phyloP scores from a whole-genome alignment of 1,140 invertebrate genomes.

The Drosophila nannoptera region DNA sequence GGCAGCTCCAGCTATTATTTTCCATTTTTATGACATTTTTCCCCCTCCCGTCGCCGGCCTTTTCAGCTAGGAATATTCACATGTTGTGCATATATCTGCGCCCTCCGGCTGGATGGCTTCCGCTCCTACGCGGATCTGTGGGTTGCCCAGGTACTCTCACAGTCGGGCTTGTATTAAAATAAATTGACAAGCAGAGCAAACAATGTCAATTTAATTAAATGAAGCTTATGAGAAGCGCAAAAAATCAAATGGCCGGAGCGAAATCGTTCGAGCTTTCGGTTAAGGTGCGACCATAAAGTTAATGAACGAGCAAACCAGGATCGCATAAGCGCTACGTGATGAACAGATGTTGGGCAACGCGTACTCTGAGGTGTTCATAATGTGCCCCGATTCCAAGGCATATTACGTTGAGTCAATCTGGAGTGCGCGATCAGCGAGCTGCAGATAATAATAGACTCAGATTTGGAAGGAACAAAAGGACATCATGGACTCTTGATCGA shows the following conservation, averaged over 20 bases:
- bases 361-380: neutral
- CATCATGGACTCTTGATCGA: too few species aligned
- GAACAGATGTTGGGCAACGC: neutral
- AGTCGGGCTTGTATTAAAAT: conserved; percentile 34
- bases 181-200: conserved; percentile 43
- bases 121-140: neutral
- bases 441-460: too few species aligned
- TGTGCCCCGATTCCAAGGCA: neutral
- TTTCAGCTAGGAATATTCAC: neutral
- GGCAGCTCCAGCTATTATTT: conserved; percentile 37
- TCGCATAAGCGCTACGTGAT: neutral
- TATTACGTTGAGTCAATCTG: too few species aligned
- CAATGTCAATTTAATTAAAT: conserved; percentile 77
- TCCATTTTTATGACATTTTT: conserved; percentile 72
- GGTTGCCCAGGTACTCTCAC: conserved; percentile 10
- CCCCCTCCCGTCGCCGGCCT: conserved; percentile 30
- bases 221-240: conserved; percentile 59
- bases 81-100: neutral
- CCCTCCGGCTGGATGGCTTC: neutral
- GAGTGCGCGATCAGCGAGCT: too few species aligned
- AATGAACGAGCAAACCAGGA: neutral
- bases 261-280: conserved; percentile 9
- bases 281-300: conserved; percentile 37
- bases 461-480: too few species aligned
- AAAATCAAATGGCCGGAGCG: conserved; percentile 1